phyloP scores from a whole-genome alignment of 2,888 invertebrate species.

The Spisula solida region DNA sequence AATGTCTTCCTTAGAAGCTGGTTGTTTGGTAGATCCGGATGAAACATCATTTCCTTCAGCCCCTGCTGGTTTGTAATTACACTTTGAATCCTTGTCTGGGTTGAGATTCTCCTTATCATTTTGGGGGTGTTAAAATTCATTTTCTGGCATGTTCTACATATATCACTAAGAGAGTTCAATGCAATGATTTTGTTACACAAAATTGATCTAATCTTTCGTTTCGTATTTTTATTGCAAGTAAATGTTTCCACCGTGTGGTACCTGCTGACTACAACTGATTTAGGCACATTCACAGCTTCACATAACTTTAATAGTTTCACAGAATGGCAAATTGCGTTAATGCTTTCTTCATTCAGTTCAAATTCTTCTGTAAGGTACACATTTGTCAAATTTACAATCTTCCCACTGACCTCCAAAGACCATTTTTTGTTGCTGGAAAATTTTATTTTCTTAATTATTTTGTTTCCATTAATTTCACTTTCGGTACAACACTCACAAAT shows the following conservation, averaged over 20 bases:
- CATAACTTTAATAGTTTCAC: constrained; percentile 29
- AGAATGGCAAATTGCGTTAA: constrained; percentile 8
- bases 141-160: constrained; percentile 48
- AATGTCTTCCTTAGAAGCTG: constrained; percentile 31
- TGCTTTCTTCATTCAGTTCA: not conserved
- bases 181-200: constrained; percentile 44
- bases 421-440: constrained; percentile 23
- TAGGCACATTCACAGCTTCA: constrained; percentile 27
- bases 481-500: constrained; percentile 23
- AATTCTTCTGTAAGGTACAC: constrained; percentile 13
- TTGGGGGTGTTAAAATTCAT: constrained; percentile 38
- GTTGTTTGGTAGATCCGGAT: not conserved
- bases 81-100: not conserved
- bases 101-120: constrained; percentile 15
- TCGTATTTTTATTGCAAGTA: not conserved
- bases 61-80: not conserved
- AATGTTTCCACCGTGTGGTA: constrained; percentile 21
- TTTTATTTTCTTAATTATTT: constrained; percentile 28
- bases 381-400: not conserved
- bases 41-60: not conserved
- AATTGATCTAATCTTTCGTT: constrained; percentile 25
- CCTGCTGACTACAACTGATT: not conserved
- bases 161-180: constrained; percentile 13
- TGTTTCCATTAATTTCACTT: constrained; percentile 27
- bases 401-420: constrained; percentile 27